Evolutionary conservation across 2,113 vertebrate species (phyloP).

Genomic region (Brienomyrus longianalis): DNA sequence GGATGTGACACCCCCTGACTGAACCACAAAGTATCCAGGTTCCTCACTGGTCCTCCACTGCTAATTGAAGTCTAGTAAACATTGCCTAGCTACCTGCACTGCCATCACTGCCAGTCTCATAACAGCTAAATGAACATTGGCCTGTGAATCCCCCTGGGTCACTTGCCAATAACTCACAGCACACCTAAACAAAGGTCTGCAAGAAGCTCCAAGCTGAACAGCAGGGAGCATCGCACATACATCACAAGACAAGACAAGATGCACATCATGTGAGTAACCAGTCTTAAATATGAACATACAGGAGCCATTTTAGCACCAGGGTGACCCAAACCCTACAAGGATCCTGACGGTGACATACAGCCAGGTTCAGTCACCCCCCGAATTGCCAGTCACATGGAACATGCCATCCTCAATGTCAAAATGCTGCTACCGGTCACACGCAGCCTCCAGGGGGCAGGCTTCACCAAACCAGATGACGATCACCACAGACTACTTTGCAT

Average conservation of each 20-base stretch:
- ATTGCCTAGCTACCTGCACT: neutral
- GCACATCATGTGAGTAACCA: neutral
- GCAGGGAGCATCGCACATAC: neutral
- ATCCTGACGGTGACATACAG: neutral
- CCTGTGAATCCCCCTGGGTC: neutral
- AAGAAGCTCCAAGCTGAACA: neutral
- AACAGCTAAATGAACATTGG: neutral
- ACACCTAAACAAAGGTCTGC: neutral
- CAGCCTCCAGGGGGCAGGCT: neutral
- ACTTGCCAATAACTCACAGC: neutral
- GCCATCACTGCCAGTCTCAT: neutral
- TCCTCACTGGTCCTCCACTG: neutral
- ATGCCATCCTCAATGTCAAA: neutral
- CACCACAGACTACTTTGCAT: neutral
- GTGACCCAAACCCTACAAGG: neutral
- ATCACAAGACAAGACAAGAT: neutral
- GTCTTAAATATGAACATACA: neutral
- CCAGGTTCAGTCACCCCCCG: neutral
- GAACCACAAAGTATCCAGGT: neutral
- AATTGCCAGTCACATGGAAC: neutral
- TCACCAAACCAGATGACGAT: neutral
- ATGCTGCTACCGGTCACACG: neutral
- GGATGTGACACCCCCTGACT: neutral
- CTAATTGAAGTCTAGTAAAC: neutral
- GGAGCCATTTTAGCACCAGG: neutral